Base-by-base conservation (phyloP, 2,113 vertebrate genomes). In the Semicossyphus pulcher region DNA sequence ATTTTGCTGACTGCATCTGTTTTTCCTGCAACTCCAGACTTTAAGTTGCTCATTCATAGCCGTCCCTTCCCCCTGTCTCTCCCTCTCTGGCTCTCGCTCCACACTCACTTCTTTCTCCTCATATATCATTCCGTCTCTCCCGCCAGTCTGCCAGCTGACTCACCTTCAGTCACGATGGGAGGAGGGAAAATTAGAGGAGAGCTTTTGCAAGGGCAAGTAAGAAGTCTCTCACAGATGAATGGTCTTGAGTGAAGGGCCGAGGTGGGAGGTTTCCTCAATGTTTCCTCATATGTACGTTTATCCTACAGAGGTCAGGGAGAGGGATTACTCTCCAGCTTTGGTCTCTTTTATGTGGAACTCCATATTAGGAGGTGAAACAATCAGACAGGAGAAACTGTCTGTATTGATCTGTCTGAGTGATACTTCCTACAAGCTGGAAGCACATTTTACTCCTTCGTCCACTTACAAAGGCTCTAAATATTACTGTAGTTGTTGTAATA, bases 1-100 rank as follows among this genome's bases (percentile, higher is more conserved):
- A 20, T 89, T 88, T 78, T 87, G 89, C 91, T 92, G 91, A 92
- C 81, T 23, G 54, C 52, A 10, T 65, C 68, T 72, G 15, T 82
- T 91, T 89, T 73, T 67, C 78, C 63, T 83, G 71, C 81, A 71
- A 53, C 73, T 82, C 72, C 20, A 11, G 68, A 59, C 74, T 73
- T 86, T 63, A 76, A 81, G 72, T 80, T 76, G 78, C 77, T 85
- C 83, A 88, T 84, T 92, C 87, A 74, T 29, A 66, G 53, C 63
- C 76, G 49, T 29, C n/a, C 45, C n/a, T 44, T 23, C 61, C 45
- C 32, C 2, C n/a, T 34, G 11, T 45, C 15, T 68, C 42, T 73
- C 42, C 39, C 53, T 48, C 54, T 36, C 34, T 41, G 10, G 54
- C 48, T 25, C 51, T 32, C n/a, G 0, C 42, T 37, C 14, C 18